phyloP scores from a whole-genome alignment of 1,140 invertebrate species.

The Bombyx mandarina region DNA sequence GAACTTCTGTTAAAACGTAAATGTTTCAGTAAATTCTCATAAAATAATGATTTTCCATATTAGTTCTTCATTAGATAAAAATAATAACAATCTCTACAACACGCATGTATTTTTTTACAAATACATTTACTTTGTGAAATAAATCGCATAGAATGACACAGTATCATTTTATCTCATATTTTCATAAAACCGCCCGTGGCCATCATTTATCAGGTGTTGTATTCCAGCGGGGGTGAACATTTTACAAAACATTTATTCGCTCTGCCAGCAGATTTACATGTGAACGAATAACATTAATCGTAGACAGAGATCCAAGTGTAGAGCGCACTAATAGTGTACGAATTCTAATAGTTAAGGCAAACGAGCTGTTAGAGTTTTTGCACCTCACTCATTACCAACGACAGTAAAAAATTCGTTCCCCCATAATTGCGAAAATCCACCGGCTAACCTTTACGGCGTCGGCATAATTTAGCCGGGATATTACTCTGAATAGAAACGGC shows the following conservation, averaged over 20 bases:
- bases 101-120: too few species aligned
- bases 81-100: too few species aligned
- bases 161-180: constrained; percentile 46
- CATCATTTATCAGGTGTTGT: constrained; percentile 59
- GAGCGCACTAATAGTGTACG: constrained; percentile 17
- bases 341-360: constrained; percentile 16
- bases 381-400: constrained; percentile 24
- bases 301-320: constrained; percentile 26
- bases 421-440: constrained; percentile 30
- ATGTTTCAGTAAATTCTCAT: too few species aligned
- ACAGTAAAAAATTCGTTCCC: constrained; percentile 27
- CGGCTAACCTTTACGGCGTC: constrained; percentile 26
- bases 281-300: constrained; percentile 40
- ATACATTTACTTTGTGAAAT: constrained; percentile 4
- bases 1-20: too few species aligned
- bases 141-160: constrained; percentile 20
- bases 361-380: constrained; percentile 21
- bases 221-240: constrained; percentile 42
- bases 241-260: constrained; percentile 57
- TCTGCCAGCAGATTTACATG: constrained; percentile 45
- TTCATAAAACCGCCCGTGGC: constrained; percentile 53
- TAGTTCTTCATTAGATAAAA: too few species aligned
- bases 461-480: constrained; percentile 32
- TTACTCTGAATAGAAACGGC: constrained; percentile 28
- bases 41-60: too few species aligned